Percentiles rank a stretch among this genome's conserved stretches.
Evolutionary conservation across 2,797 vertebrate species (phyloP).

Genomic region (Acrocephalus scirpaceus): DNA sequence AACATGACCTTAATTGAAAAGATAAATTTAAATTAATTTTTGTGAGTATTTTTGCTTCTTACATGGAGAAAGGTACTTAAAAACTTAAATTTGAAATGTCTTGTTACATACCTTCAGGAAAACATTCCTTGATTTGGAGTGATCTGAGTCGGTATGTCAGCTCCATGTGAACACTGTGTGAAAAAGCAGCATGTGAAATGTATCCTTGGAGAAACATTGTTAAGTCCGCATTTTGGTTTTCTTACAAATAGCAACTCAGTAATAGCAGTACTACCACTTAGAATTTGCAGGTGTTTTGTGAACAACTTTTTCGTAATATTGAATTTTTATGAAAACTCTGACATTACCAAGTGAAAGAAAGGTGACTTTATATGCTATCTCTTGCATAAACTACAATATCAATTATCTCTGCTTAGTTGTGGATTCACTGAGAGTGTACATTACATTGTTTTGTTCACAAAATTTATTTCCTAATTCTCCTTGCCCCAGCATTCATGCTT

Average conservation of each 20-base stretch:
- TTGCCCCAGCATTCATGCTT: neutral
- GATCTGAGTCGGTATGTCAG: neutral
- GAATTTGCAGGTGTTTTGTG: neutral
- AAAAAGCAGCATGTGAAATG: neutral
- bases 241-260: neutral
- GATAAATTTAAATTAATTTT: neutral
- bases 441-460: neutral
- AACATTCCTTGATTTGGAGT: neutral
- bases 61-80: neutral
- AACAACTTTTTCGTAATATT: neutral
- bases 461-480: neutral
- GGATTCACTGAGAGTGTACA: neutral
- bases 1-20: neutral
- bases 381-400: neutral
- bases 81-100: neutral
- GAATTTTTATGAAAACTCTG: constrained; percentile 19
- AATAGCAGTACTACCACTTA: neutral
- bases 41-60: neutral
- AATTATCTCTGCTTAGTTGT: neutral
- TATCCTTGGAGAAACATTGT: neutral
- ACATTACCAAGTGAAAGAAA: neutral
- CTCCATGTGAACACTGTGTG: neutral
- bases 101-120: neutral
- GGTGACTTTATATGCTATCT: neutral
- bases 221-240: constrained; percentile 9